phyloP scores from a whole-genome alignment of 2,113 vertebrate species.

The Rousettus leschenaultii region DNA sequence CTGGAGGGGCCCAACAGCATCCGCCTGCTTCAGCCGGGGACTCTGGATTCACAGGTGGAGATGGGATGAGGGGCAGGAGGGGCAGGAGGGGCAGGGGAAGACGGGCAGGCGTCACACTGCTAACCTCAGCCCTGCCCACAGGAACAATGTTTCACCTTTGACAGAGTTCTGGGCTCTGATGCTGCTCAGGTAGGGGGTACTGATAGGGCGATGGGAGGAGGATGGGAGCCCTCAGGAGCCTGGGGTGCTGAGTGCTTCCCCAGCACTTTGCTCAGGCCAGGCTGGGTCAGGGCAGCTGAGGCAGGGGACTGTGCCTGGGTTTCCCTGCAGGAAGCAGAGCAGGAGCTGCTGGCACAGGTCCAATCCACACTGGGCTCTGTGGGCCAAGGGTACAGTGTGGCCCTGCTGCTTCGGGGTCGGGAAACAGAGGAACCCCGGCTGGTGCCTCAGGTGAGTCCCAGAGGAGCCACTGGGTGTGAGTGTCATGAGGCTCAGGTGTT shows the following conservation, averaged over 20 bases:
- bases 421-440: conserved; percentile 15
- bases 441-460: conserved; percentile 55
- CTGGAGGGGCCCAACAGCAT: conserved; percentile 30
- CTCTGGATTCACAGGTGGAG: conserved; percentile 17
- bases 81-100: not conserved
- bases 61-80: not conserved
- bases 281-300: not conserved
- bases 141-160: conserved; percentile 71
- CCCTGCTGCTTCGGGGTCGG: conserved; percentile 81
- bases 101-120: not conserved
- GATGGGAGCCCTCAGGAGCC: not conserved
- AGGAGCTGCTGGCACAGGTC: conserved; percentile 79
- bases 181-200: conserved; percentile 68
- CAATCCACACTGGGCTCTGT: conserved; percentile 78
- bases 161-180: conserved; percentile 68
- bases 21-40: not conserved
- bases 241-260: not conserved
- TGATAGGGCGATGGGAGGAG: not conserved
- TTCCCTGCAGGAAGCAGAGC: conserved; percentile 77
- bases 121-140: conserved; percentile 6
- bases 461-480: not conserved
- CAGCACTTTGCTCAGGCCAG: not conserved
- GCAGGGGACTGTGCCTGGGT: not conserved
- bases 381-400: conserved; percentile 81
- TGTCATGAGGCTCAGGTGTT: not conserved